Evolutionary conservation across 1,140 invertebrate species (phyloP).

Genomic region (silkworm (Bombyx mori)): DNA sequence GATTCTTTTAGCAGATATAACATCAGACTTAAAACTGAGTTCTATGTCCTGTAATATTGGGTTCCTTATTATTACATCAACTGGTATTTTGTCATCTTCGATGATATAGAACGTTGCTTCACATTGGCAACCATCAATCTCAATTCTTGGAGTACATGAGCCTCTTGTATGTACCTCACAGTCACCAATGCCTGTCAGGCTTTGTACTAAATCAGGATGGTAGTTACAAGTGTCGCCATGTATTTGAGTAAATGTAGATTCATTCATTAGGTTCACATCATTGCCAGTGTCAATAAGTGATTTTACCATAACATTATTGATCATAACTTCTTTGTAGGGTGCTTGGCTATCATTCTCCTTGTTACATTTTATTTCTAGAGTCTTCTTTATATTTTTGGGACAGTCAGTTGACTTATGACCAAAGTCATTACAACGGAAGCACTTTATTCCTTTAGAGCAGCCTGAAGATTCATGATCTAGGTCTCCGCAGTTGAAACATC

Average conservation of each 20-base stretch:
- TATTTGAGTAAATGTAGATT: too few species aligned
- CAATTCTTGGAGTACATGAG: slow-evolving; percentile 8
- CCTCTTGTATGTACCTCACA: slow-evolving; percentile 11
- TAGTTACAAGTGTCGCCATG: not conserved
- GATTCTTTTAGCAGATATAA: slow-evolving; percentile 11
- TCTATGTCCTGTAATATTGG: slow-evolving; percentile 17
- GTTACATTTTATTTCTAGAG: slow-evolving; percentile 9
- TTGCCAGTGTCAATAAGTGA: slow-evolving; percentile 3
- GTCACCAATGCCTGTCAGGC: slow-evolving; percentile 12
- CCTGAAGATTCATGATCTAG: slow-evolving; percentile 10
- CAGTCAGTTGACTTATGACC: slow-evolving; percentile 15
- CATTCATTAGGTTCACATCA: too few species aligned
- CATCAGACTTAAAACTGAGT: slow-evolving; percentile 12
- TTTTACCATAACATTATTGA: slow-evolving; percentile 10
- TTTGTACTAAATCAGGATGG: slow-evolving; percentile 1
- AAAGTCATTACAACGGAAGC: slow-evolving; percentile 24
- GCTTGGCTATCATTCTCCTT: not conserved
- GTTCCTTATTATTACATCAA: slow-evolving; percentile 13
- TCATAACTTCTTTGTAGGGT: slow-evolving; percentile 12
- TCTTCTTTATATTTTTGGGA: slow-evolving; percentile 10
- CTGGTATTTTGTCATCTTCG: slow-evolving; percentile 16
- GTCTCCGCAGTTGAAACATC: slow-evolving; percentile 22
- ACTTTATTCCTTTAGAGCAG: slow-evolving; percentile 22
- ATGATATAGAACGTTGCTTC: slow-evolving; percentile 14
- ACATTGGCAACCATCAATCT: slow-evolving; percentile 13